Evolutionary conservation across 2,888 invertebrate genomes (phyloP).

Genomic region (Leucoma salicis): DNA sequence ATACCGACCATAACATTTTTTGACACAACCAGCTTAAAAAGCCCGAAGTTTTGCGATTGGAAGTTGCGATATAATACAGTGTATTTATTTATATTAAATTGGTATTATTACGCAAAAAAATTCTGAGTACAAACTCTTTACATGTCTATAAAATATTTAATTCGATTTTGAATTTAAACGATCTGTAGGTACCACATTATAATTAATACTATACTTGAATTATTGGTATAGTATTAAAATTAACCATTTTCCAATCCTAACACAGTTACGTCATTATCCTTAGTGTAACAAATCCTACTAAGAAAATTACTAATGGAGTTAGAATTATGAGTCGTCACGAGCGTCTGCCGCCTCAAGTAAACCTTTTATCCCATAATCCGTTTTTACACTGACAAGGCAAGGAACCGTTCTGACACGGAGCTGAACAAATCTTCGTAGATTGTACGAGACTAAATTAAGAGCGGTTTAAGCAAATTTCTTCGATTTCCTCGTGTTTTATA

Average conservation of each 20-base stretch:
- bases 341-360: constrained; percentile 30
- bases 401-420: constrained; percentile 45
- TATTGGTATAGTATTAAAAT: no score
- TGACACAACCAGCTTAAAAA: no score
- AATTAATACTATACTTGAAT: no score
- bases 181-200: no score
- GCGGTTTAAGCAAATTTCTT: constrained; percentile 62
- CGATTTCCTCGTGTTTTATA: constrained; percentile 43
- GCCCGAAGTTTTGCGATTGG: no score
- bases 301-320: constrained; percentile 43
- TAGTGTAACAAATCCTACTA: constrained; percentile 1
- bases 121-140: no score
- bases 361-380: constrained; percentile 59
- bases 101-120: no score
- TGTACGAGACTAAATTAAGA: constrained; percentile 64
- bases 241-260: not conserved
- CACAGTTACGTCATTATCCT: not conserved
- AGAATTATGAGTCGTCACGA: constrained; percentile 50
- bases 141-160: no score
- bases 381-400: constrained; percentile 67
- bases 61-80: no score
- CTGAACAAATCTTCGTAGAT: constrained; percentile 64
- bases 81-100: no score
- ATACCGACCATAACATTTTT: no score
- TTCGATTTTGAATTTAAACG: no score